phyloP scores from a whole-genome alignment of 2,888 invertebrate genomes.

The Leistus spinibarbis region DNA sequence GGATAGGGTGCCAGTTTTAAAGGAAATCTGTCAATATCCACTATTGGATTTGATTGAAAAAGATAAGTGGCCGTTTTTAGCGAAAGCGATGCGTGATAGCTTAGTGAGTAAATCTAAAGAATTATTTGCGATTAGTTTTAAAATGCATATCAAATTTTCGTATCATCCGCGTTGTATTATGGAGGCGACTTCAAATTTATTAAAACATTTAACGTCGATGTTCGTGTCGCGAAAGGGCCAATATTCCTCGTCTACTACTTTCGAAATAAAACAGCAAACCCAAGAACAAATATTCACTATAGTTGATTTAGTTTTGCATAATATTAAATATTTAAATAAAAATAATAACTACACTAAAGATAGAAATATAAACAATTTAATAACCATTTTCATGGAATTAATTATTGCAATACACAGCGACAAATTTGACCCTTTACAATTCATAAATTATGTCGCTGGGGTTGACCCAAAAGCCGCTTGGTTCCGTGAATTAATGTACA shows the following conservation, averaged over 20 bases:
- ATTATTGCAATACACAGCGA: conserved; percentile 28
- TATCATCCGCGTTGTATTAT: conserved; percentile 37
- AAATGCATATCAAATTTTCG: conserved; percentile 44
- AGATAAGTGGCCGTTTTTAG: conserved; percentile 41
- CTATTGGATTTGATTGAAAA: conserved; percentile 21
- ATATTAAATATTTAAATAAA: conserved; percentile 38
- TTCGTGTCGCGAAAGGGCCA: conserved; percentile 10
- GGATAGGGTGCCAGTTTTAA: background rate
- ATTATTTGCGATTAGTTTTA: conserved; percentile 42
- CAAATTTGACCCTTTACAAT: conserved; percentile 33
- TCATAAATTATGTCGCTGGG: conserved; percentile 40
- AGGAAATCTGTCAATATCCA: conserved; percentile 15
- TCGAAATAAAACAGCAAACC: conserved; percentile 25
- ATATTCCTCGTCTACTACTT: background rate
- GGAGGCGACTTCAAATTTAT: conserved; percentile 43
- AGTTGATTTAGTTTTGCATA: conserved; percentile 40
- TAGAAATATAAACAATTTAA: conserved; percentile 41
- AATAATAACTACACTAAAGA: conserved; percentile 41
- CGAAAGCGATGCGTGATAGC: conserved; percentile 43
- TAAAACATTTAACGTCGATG: conserved; percentile 37
- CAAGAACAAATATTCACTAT: conserved; percentile 34
- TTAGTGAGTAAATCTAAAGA: conserved; percentile 41
- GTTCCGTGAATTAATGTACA: conserved; percentile 43
- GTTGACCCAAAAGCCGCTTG: conserved; percentile 43
- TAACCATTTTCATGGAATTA: conserved; percentile 41